These are phyloP conservation scores for Fulmarus glacialis DNA, from an alignment of 2,113 vertebrate species.

Conservation along the genomic window DNA sequence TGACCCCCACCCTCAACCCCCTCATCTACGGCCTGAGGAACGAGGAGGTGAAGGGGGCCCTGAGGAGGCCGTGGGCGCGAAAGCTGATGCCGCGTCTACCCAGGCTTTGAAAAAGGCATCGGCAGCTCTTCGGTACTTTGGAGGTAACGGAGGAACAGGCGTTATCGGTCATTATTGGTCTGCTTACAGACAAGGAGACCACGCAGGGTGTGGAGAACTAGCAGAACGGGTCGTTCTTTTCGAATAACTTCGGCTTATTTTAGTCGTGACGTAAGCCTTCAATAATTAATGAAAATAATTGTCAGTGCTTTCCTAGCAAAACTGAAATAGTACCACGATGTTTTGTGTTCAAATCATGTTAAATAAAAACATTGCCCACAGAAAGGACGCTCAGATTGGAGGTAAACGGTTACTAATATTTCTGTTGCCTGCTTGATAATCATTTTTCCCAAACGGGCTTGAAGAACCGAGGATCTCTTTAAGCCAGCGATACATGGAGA, in stretches of 20 bases:
- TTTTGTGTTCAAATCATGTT: not conserved
- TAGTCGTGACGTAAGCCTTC: accelerated
- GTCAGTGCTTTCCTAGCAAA: not conserved
- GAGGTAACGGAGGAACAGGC: accelerated
- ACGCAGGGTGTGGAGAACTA: accelerated
- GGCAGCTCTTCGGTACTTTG: accelerated
- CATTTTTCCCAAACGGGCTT: not conserved
- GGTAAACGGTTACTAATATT: not conserved
- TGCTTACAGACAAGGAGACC: not conserved
- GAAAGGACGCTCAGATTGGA: not conserved
- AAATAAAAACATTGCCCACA: not conserved
- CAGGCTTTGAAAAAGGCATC: not conserved
- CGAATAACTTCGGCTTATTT: not conserved
- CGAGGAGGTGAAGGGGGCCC: not conserved
- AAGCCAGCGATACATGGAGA: not conserved
- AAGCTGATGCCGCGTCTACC: not conserved
- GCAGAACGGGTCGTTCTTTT: accelerated
- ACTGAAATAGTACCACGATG: accelerated
- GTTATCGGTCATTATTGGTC: accelerated
- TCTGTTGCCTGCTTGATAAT: no score
- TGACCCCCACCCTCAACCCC: constrained; percentile 40
- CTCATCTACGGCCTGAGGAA: constrained; percentile 42
- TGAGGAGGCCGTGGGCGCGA: not conserved
- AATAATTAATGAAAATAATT: not conserved
- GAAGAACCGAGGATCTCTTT: not conserved